Conservation (phyloP, 64 coral and sea anemone species). For the Cladopsammia gracilis region DNA sequence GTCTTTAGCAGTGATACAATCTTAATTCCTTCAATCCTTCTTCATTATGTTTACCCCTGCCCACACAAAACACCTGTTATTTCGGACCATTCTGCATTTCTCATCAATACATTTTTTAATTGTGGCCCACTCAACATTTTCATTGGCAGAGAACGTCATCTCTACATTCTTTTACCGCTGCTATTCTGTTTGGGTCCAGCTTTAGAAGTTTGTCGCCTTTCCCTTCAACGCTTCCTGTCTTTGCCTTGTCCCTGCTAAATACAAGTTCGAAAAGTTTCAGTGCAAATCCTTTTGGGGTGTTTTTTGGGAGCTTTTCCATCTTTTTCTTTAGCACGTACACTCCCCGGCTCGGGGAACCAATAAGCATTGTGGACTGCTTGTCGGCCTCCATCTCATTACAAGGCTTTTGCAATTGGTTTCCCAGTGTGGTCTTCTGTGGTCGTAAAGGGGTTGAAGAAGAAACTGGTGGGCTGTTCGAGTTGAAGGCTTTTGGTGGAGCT, state of each 20-base stretch:
- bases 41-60: constrained; percentile 31
- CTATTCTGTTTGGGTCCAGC: constrained; percentile 13
- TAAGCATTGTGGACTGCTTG: constrained; percentile 3
- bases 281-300: neutral
- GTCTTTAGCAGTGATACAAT: neutral
- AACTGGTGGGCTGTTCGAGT: neutral
- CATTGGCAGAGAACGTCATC: neutral
- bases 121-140: neutral
- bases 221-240: constrained; percentile 14
- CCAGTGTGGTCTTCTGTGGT: neutral
- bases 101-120: constrained; percentile 56
- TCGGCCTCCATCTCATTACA: neutral
- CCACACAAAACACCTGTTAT: constrained; percentile 61
- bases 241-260: constrained; percentile 14
- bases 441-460: neutral
- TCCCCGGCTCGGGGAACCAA: neutral
- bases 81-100: constrained; percentile 65
- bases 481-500: neutral
- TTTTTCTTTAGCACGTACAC: neutral
- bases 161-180: constrained; percentile 3
- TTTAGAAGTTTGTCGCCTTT: constrained; percentile 32
- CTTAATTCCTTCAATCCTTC: neutral
- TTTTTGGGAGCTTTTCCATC: neutral
- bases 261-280: constrained; percentile 46
- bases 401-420: neutral